A percentile compares a stretch with the other conserved stretches of the same genome.
These are phyloP conservation scores for Lepeophtheirus nordmannii DNA, from an alignment of 2,888 invertebrate genomes.

Conservation along the genomic window DNA sequence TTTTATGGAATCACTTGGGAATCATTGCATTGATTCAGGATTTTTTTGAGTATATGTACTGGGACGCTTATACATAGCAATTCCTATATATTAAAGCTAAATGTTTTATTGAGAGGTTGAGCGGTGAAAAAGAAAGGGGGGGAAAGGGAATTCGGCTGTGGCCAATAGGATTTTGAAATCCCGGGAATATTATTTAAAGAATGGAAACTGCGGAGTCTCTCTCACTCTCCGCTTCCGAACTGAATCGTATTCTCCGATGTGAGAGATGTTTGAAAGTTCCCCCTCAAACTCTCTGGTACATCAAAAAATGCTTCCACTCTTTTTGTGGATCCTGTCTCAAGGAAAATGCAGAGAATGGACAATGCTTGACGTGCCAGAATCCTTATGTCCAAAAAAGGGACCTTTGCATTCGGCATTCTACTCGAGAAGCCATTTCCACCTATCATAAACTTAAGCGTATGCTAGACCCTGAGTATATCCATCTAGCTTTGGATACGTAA, in stretches of 20 bases:
- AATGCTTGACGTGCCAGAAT: not conserved
- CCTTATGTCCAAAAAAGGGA: not conserved
- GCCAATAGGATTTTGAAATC: no score
- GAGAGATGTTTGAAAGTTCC: not conserved
- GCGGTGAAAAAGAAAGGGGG: no score
- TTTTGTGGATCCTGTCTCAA: not conserved
- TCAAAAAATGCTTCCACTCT: not conserved
- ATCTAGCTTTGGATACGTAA: no score
- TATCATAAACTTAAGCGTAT: not conserved
- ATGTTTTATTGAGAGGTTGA: no score
- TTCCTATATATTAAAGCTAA: no score
- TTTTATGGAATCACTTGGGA: no score
- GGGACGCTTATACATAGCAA: no score
- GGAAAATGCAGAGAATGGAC: not conserved
- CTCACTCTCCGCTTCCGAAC: not conserved
- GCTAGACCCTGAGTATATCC: no score
- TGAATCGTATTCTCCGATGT: constrained; percentile 1
- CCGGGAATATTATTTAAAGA: no score
- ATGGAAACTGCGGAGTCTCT: not conserved
- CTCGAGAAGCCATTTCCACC: not conserved
- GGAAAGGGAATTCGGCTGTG: no score
- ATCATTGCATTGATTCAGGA: no score
- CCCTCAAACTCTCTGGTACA: not conserved
- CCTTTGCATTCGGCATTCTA: not conserved
- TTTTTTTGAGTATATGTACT: no score